phyloP scores from a whole-genome alignment of 2,113 vertebrate genomes.

The Microtus ochrogaster region DNA sequence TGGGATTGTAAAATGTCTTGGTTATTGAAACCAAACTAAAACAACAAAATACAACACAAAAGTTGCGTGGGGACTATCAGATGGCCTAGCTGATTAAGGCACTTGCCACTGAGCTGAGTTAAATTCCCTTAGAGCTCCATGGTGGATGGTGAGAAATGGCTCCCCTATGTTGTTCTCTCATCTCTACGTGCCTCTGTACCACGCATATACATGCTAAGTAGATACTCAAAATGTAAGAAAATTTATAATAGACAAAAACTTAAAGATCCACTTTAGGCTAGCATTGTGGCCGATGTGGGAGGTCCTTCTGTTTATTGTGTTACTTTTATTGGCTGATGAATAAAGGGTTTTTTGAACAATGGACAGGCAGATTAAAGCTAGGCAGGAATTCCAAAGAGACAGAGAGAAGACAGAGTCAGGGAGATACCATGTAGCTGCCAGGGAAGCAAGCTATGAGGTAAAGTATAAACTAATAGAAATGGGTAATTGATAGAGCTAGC shows the following conservation, averaged over 20 bases:
- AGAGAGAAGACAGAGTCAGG: no score
- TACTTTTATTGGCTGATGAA: no score
- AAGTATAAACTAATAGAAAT: no score
- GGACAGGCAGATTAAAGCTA: no score
- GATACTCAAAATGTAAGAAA: neutral
- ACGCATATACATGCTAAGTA: neutral
- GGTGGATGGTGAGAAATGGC: no score
- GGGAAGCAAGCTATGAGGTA: no score
- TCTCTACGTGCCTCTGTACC: neutral
- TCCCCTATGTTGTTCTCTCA: neutral
- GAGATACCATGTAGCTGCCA: no score
- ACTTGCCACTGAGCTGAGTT: neutral
- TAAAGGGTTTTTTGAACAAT: no score
- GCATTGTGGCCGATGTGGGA: neutral
- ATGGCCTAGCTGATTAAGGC: neutral
- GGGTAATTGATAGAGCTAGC: no score
- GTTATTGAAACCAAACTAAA: neutral
- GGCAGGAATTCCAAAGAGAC: no score
- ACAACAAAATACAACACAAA: neutral
- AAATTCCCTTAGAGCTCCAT: no score
- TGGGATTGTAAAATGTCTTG: neutral
- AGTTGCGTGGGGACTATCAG: neutral
- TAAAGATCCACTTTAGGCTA: neutral
- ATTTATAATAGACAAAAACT: neutral
- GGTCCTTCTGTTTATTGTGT: no score